Base-by-base conservation (phyloP, 2,797 vertebrate species). In the Cyclura pinguis region DNA sequence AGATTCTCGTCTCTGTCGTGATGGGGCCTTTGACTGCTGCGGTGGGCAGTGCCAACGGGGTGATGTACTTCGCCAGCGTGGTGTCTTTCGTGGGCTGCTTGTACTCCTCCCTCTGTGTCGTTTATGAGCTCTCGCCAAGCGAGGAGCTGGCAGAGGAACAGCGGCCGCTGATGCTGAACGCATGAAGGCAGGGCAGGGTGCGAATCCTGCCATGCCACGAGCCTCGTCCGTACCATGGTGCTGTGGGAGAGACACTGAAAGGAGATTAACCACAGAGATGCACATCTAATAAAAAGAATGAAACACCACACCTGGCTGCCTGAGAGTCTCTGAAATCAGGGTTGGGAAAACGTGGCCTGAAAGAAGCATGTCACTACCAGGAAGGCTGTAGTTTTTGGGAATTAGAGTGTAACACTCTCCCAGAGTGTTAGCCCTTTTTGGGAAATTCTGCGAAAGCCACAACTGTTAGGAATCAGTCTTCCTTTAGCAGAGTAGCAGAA, bases 51-150 rank as follows among this genome's bases (percentile, higher is more conserved):
- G 98, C 99, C 97, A 99, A 98, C 4, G 99, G 99, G 1, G 99
- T 99, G 96, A 99, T 99, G 99, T 99, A 99, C 97, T 99, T 99
- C 96, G 95, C 99, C 91, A 99, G 99, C 97, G 97, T 99, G 92
- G 97, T 99, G 97, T 98, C 99, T 89, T 99, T 99, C 97, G 97
- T 99, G 94, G 99, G 98, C 96, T 99, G 99, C 95, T 95, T 99
- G 95, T 99, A 99, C 96, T 99, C 99, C 76, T 99, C 99, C 69
- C 98, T 99, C 94, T 99, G 97, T 18, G 98, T 99, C 95, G 97
- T 98, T 94, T 99, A 99, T 42, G 98, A 99, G 91, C 97, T 98
- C 57, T 98, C 98, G 77, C 97, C 98, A 27, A 9, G 97, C 0
- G 98, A 99, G 92, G 97, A 98, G 91, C 95, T 98, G 87, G 97